Conservation (phyloP, 2,888 invertebrate species). For the Amphimallon solstitiale region DNA sequence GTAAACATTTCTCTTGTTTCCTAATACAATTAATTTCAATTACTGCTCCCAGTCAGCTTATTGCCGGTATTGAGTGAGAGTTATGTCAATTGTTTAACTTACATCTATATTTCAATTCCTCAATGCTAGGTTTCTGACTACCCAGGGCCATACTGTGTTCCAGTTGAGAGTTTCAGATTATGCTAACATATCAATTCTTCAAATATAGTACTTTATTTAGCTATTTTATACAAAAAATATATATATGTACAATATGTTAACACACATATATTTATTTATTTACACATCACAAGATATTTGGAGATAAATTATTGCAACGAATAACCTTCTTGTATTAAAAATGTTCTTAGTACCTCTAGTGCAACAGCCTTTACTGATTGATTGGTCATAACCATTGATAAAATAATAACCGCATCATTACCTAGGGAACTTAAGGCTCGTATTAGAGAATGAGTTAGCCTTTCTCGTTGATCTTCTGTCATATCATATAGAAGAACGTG, state of each 20-base stretch:
- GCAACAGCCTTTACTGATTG: conserved; percentile 11
- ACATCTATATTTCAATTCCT: no score
- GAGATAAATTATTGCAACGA: neutral
- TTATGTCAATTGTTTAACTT: no score
- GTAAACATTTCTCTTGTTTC: no score
- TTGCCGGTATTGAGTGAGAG: no score
- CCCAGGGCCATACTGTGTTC: no score
- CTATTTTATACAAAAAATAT: no score
- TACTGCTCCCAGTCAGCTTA: no score
- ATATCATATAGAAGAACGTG: conserved; percentile 54
- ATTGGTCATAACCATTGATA: conserved; percentile 21
- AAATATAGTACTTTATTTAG: no score
- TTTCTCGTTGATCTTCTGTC: conserved; percentile 52
- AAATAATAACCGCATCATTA: conserved; percentile 47
- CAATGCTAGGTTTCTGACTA: no score
- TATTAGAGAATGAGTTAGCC: conserved; percentile 48
- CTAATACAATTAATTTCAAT: no score
- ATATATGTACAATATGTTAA: neutral
- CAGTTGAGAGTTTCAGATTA: no score
- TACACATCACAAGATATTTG: neutral
- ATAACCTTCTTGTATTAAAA: conserved; percentile 17
- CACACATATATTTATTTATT: neutral
- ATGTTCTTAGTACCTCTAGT: conserved; percentile 17
- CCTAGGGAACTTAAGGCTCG: conserved; percentile 48
- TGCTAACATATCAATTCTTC: no score